These are phyloP conservation scores for Vicugna pacos DNA, from an alignment of 2,113 vertebrate species.

Conservation along the genomic window DNA sequence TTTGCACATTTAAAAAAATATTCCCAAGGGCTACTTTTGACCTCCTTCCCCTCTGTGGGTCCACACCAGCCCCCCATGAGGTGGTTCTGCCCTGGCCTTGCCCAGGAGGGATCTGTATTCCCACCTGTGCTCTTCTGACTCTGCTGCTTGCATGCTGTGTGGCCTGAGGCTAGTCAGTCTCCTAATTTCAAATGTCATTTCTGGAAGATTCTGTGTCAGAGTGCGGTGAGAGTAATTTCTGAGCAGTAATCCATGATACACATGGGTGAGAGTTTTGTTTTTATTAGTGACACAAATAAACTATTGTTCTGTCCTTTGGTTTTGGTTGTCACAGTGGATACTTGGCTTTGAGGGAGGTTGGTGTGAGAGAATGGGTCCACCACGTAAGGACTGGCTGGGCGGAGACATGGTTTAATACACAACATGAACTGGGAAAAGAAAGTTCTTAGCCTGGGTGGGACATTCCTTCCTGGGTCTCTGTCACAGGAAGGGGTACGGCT, in stretches of 20 bases:
- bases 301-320: neutral
- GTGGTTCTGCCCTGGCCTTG: neutral
- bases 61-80: neutral
- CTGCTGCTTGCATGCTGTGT: neutral
- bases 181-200: neutral
- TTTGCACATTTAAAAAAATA: neutral
- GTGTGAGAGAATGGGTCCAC: neutral
- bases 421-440: neutral
- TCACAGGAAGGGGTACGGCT: neutral
- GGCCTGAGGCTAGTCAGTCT: neutral
- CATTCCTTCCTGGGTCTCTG: neutral
- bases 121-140: neutral
- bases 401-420: neutral
- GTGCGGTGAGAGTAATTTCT: neutral
- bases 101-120: neutral
- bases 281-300: neutral
- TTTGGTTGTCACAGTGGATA: neutral
- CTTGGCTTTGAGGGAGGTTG: neutral
- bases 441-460: neutral
- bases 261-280: neutral
- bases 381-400: neutral
- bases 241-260: neutral
- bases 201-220: neutral
- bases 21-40: neutral
- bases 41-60: neutral